Evolutionary conservation across 2,797 vertebrate genomes (phyloP).

Genomic region (Bufotes viridis): DNA sequence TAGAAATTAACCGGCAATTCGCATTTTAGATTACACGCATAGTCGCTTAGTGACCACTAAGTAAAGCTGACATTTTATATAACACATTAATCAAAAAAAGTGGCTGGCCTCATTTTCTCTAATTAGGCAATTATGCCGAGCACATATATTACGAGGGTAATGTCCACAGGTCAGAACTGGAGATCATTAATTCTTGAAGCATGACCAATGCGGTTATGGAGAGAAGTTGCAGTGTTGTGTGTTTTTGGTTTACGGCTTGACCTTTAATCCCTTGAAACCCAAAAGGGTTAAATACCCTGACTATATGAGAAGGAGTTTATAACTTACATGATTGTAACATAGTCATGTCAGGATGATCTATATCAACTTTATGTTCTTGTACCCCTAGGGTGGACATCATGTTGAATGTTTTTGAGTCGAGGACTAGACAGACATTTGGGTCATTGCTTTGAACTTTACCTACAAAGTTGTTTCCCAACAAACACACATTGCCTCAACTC

Average conservation of each 20-base stretch:
- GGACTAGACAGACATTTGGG: neutral
- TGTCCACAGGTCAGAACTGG: conserved; percentile 47
- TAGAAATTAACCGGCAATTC: conserved; percentile 38
- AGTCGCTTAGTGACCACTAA: conserved; percentile 50
- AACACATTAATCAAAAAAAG: conserved; percentile 59
- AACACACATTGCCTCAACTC: neutral
- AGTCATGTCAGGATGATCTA: neutral
- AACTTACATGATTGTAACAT: neutral
- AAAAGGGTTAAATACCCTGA: neutral
- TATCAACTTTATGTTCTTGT: neutral
- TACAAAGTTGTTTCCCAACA: neutral
- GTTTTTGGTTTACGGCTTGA: conserved; percentile 15
- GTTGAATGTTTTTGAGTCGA: neutral
- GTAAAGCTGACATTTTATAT: conserved; percentile 57
- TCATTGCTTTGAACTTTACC: neutral
- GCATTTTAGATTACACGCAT: conserved; percentile 30
- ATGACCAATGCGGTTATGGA: conserved; percentile 24
- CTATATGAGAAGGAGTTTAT: neutral
- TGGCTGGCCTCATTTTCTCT: conserved; percentile 52
- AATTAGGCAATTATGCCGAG: conserved; percentile 59
- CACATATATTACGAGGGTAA: conserved; percentile 48
- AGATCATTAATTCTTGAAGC: conserved; percentile 43
- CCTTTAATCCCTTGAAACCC: conserved; percentile 5
- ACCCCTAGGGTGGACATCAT: no score
- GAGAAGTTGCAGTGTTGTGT: conserved; percentile 34